These are phyloP conservation scores for Glaucidium brasilianum DNA, from an alignment of 2,113 vertebrate genomes.

Conservation along the genomic window DNA sequence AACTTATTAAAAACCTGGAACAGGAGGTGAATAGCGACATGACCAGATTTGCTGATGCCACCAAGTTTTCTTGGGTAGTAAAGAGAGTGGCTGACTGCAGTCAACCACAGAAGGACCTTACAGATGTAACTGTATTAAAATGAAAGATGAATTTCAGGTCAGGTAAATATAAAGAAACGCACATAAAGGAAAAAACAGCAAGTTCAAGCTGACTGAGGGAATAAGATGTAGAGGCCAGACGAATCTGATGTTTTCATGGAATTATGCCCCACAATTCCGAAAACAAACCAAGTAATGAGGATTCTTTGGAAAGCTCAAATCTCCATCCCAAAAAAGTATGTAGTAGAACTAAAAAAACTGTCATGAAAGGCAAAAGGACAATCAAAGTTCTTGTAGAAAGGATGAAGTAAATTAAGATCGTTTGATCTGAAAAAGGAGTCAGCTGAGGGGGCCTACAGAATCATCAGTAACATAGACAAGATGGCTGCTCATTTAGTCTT, in stretches of 20 bases:
- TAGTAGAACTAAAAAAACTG: background rate
- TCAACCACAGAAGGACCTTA: background rate
- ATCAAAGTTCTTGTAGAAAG: background rate
- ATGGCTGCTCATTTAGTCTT: background rate
- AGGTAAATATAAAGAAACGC: background rate
- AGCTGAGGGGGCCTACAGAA: background rate
- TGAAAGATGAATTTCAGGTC: background rate
- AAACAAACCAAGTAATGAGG: background rate
- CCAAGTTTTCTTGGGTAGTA: background rate
- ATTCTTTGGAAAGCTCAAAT: background rate
- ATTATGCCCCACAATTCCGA: background rate
- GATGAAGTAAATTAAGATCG: background rate
- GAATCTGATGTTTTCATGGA: background rate
- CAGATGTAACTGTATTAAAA: background rate
- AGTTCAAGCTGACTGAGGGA: background rate
- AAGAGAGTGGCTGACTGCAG: background rate
- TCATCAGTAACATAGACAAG: background rate
- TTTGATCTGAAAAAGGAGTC: background rate
- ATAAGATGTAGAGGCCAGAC: background rate
- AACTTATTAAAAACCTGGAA: slow-evolving; percentile 57
- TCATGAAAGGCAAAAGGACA: background rate
- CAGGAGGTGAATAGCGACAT: slow-evolving; percentile 6
- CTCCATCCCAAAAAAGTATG: background rate
- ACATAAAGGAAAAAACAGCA: background rate
- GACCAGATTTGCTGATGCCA: slow-evolving; percentile 38